These are phyloP conservation scores for Scyliorhinus canicula DNA, from an alignment of 2,797 vertebrate species.

Conservation along the genomic window DNA sequence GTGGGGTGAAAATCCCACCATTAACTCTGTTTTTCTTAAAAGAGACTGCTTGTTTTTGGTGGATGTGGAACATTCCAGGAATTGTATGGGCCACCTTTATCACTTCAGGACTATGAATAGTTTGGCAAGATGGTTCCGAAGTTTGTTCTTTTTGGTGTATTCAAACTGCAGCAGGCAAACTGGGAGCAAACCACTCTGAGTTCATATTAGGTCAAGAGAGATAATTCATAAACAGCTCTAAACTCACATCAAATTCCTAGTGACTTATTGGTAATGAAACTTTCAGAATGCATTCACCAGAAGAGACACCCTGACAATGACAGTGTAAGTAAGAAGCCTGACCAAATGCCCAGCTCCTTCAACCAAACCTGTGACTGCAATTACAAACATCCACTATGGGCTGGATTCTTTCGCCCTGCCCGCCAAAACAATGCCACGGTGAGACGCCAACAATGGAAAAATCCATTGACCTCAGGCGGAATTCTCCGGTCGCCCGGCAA, in stretches of 20 bases:
- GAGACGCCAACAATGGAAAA: too few relatives aligned
- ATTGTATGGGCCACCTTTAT: neutral
- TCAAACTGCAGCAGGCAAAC: neutral
- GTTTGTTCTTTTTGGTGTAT: neutral
- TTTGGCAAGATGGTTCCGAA: neutral
- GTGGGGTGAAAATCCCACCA: too few relatives aligned
- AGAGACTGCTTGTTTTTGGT: neutral
- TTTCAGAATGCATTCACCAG: neutral
- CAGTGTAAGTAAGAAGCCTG: neutral
- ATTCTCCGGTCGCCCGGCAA: too few relatives aligned
- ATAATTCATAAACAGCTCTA: neutral
- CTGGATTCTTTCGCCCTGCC: too few relatives aligned
- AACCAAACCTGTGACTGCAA: neutral
- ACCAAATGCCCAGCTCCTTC: neutral
- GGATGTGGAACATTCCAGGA: neutral
- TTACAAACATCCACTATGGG: neutral
- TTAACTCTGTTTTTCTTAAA: neutral
- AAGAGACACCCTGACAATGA: neutral
- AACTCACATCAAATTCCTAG: neutral
- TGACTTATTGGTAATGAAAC: neutral
- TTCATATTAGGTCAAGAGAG: neutral
- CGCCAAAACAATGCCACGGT: too few relatives aligned
- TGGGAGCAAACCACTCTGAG: neutral
- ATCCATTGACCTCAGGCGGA: too few relatives aligned
- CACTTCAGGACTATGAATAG: neutral